phyloP scores from a whole-genome alignment of 2,113 vertebrate genomes.

The Patagioenas fasciata region DNA sequence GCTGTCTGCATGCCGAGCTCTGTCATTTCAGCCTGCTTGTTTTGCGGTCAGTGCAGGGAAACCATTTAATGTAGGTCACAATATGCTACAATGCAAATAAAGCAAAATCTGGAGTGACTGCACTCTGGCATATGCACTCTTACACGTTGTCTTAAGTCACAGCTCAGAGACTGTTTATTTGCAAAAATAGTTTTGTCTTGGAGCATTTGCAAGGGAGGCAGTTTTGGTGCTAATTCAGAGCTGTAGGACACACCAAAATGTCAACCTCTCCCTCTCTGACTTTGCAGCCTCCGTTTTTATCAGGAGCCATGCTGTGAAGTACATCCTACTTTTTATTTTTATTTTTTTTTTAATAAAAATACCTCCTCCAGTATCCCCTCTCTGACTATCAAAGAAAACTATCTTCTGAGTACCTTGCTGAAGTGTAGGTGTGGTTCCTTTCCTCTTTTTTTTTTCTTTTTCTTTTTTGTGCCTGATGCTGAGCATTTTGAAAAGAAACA shows the following conservation, averaged over 20 bases:
- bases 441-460: background rate
- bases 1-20: background rate
- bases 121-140: background rate
- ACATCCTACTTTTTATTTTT: background rate
- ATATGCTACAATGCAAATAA: background rate
- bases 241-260: background rate
- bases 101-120: constrained; percentile 16
- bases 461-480: background rate
- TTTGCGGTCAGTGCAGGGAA: background rate
- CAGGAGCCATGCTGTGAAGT: background rate
- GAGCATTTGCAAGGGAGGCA: background rate
- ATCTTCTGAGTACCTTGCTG: background rate
- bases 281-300: background rate
- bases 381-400: background rate
- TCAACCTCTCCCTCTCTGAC: background rate
- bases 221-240: background rate
- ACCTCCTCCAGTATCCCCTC: background rate
- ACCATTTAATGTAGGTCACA: constrained; percentile 24
- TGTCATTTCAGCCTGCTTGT: background rate
- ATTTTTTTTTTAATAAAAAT: background rate
- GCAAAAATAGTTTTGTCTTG: background rate
- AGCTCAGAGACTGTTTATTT: background rate
- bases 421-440: background rate
- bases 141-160: background rate
- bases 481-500: background rate